Percentiles rank a stretch among this genome's conserved stretches.
phyloP scores from a whole-genome alignment of 2,888 invertebrate species.

The Kuschelorhynchus macadamiae region DNA sequence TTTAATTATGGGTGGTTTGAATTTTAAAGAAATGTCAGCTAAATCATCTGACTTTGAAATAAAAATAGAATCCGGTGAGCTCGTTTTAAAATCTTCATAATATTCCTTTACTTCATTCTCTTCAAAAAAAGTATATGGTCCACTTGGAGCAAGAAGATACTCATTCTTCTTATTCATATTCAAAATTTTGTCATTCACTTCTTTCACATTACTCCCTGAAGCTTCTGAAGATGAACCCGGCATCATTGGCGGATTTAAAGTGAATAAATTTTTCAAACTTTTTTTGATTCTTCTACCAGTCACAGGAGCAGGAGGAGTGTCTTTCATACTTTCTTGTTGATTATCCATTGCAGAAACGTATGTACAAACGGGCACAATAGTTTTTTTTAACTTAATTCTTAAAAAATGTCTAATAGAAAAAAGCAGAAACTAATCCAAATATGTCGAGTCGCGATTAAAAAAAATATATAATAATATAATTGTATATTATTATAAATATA shows the following conservation, averaged over 20 bases:
- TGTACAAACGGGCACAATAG: no score
- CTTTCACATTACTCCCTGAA: no score
- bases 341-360: not conserved
- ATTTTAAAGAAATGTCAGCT: conserved; percentile 22
- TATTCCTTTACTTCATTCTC: conserved; percentile 32
- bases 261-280: conserved; percentile 22
- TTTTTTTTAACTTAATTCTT: no score
- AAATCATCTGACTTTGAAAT: conserved; percentile 24
- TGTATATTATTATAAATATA: no score
- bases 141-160: conserved; percentile 28
- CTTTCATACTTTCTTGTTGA: not conserved
- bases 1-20: conserved; percentile 27
- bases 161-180: conserved; percentile 34
- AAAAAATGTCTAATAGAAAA: no score
- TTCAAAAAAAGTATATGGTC: conserved; percentile 31
- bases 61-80: conserved; percentile 22
- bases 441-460: no score
- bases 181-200: no score
- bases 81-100: conserved; percentile 33
- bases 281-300: conserved; percentile 6
- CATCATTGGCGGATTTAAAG: conserved; percentile 7
- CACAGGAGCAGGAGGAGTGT: not conserved
- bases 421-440: no score
- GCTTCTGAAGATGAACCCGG: not conserved
- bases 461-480: no score